phyloP scores from a whole-genome alignment of 2,888 invertebrate genomes.

The Ectemnius continuus region DNA sequence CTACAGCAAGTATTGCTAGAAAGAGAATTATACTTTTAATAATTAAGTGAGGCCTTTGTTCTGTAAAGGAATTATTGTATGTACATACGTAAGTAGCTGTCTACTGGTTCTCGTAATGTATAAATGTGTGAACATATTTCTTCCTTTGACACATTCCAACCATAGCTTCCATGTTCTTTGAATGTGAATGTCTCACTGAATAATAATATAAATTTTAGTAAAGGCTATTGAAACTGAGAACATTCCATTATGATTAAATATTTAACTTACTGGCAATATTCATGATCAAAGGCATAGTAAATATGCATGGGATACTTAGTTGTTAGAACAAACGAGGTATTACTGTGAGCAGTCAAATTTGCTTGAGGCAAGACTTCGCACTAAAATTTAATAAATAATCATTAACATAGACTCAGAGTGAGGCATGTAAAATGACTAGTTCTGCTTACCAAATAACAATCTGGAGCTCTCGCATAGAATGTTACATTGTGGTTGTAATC shows the following conservation, averaged over 20 bases:
- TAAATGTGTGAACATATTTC: conserved; percentile 66
- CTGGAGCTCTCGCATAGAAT: conserved; percentile 62
- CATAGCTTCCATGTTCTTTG: conserved; percentile 75
- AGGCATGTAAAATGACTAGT: conserved; percentile 2
- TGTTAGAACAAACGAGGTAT: conserved; percentile 65
- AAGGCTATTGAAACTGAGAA: not conserved
- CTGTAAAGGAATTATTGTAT: not conserved
- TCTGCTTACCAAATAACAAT: conserved; percentile 67
- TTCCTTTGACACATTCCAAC: conserved; percentile 72
- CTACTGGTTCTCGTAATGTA: conserved; percentile 64
- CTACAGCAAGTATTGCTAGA: conserved; percentile 69
- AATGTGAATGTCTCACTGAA: conserved; percentile 68
- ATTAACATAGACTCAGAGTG: not conserved
- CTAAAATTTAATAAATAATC: conserved; percentile 57
- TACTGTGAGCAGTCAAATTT: conserved; percentile 60
- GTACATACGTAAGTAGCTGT: conserved; percentile 74
- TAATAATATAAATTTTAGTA: not conserved
- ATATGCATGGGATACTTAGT: conserved; percentile 70
- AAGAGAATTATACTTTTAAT: conserved; percentile 35
- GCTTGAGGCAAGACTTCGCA: conserved; percentile 65
- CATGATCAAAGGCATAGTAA: conserved; percentile 54
- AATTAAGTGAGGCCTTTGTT: not conserved
- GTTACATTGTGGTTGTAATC: conserved; percentile 48
- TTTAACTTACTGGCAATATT: conserved; percentile 70
- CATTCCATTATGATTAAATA: not conserved